phyloP scores from a whole-genome alignment of 1,140 invertebrate genomes.

The Arctopsyche grandis region DNA sequence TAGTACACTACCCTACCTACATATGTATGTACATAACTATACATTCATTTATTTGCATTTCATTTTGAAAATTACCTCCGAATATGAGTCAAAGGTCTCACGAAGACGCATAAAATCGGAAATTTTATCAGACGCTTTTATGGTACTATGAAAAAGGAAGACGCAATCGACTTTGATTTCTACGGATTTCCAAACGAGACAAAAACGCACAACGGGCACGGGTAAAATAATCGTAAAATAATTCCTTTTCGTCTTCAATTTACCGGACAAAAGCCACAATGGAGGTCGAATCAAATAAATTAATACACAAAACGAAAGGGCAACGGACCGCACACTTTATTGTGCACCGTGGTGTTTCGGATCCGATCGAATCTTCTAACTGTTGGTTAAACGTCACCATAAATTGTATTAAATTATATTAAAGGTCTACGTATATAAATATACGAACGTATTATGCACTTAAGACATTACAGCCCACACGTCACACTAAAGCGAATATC shows the following conservation, averaged over 20 bases:
- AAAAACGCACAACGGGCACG: constrained; percentile 16
- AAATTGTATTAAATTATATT: constrained; percentile 25
- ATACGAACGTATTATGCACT: not conserved
- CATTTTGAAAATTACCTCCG: not conserved
- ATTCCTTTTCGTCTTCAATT: constrained; percentile 37
- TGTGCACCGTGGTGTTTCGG: not conserved
- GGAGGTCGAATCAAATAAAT: constrained; percentile 32
- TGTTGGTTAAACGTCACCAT: not conserved
- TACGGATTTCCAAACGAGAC: not conserved
- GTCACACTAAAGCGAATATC: not conserved
- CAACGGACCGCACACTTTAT: not conserved
- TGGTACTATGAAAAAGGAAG: not conserved
- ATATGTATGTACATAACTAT: no score
- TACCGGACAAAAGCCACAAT: constrained; percentile 32
- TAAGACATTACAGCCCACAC: constrained; percentile 13
- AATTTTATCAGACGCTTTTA: constrained; percentile 20
- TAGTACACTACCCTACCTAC: no score
- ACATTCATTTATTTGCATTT: no score
- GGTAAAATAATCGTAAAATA: constrained; percentile 22
- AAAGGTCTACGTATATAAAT: not conserved
- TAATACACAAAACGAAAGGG: constrained; percentile 6
- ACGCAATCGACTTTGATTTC: not conserved
- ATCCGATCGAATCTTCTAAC: not conserved
- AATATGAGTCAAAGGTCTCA: not conserved
- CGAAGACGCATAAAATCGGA: not conserved